phyloP scores from a whole-genome alignment of 1,140 invertebrate species.

The Listronotus oregonensis region DNA sequence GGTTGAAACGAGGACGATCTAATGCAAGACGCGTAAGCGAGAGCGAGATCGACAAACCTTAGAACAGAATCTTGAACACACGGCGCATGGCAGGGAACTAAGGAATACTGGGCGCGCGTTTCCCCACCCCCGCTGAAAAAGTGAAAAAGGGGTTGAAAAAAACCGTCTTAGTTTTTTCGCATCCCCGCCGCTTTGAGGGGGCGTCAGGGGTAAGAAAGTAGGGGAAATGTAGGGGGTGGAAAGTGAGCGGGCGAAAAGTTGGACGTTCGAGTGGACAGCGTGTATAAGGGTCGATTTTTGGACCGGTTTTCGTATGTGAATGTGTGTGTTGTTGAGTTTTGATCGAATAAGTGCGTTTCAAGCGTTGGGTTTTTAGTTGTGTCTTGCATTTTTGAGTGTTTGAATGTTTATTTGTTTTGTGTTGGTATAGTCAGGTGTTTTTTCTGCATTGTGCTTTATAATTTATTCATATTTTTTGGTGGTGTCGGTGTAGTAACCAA shows the following conservation, averaged over 20 bases:
- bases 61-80: slow-evolving; percentile 52
- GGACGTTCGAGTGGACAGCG: slow-evolving; percentile 17
- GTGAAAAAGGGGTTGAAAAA: slow-evolving; percentile 44
- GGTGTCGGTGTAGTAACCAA: no score
- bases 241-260: slow-evolving; percentile 30
- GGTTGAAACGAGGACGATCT: slow-evolving; percentile 44
- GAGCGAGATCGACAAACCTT: slow-evolving; percentile 48
- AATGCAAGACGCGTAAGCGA: slow-evolving; percentile 46
- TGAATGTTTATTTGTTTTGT: no score
- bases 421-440: no score
- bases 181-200: slow-evolving; percentile 37
- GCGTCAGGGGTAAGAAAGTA: slow-evolving; percentile 36
- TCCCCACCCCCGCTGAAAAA: slow-evolving; percentile 43
- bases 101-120: slow-evolving; percentile 47
- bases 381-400: not conserved
- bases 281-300: slow-evolving; percentile 11
- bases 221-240: slow-evolving; percentile 31
- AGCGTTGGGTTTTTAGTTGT: slow-evolving; percentile 3
- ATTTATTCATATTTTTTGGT: no score
- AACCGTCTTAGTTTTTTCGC: slow-evolving; percentile 49
- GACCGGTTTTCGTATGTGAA: slow-evolving; percentile 3
- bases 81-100: slow-evolving; percentile 49
- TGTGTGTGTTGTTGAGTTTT: slow-evolving; percentile 10
- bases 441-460: no score
- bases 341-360: not conserved